Conservation (phyloP, 2,797 vertebrate genomes). For the Dryobates pubescens region DNA sequence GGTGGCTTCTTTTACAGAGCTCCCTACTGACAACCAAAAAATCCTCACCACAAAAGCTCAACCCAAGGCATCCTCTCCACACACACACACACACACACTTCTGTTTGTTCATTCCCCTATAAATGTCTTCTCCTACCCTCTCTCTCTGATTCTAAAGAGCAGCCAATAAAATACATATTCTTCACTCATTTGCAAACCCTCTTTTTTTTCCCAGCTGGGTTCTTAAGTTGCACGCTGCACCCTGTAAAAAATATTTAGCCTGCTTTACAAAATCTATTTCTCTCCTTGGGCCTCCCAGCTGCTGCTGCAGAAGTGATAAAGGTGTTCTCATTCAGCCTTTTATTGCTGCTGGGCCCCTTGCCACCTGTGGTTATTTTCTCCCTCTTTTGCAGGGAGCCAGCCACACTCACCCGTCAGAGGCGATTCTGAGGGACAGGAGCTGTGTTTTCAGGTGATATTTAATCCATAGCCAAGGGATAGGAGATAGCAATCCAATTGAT, state of each 20-base stretch:
- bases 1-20: background rate
- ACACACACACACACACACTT: background rate
- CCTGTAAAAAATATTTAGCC: conserved; percentile 57
- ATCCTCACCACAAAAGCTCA: background rate
- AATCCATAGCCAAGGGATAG: background rate
- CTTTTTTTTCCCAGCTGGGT: conserved; percentile 22
- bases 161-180: conserved; percentile 20
- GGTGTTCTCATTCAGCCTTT: conserved; percentile 41
- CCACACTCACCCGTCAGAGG: background rate
- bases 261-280: conserved; percentile 65
- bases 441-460: background rate
- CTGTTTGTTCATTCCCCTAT: background rate
- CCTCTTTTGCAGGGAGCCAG: background rate
- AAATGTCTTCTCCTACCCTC: background rate
- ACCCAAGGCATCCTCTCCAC: background rate
- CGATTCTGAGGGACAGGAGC: background rate
- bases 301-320: conserved; percentile 50
- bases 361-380: conserved; percentile 27
- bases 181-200: conserved; percentile 26
- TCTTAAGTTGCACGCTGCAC: conserved; percentile 5
- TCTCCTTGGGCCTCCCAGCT: conserved; percentile 50
- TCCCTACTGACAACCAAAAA: background rate
- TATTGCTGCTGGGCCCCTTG: conserved; percentile 35
- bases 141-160: background rate
- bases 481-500: background rate